Percentiles rank a stretch among this genome's conserved stretches.
Evolutionary conservation across 1,140 invertebrate genomes (phyloP).

Genomic region (Drosophila nannoptera): DNA sequence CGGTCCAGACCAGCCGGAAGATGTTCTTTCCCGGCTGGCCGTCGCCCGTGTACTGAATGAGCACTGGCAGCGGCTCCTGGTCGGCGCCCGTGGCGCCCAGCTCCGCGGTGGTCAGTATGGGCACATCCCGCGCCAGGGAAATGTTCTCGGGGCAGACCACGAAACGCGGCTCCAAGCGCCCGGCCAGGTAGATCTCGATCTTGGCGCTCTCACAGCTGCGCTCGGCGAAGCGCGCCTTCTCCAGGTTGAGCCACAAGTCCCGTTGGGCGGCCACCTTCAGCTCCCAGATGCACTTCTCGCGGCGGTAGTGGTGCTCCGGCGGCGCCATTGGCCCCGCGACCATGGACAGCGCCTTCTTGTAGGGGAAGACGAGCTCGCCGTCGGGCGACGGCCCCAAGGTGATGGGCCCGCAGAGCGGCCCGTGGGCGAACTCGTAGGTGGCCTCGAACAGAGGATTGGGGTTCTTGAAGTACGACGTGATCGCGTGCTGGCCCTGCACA

Average conservation of each 20-base stretch:
- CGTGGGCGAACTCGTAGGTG: constrained; percentile 91
- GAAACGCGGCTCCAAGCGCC: constrained; percentile 85
- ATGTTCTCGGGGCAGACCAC: constrained; percentile 91
- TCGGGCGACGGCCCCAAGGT: constrained; percentile 87
- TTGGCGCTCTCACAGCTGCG: constrained; percentile 90
- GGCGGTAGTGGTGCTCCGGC: constrained; percentile 80
- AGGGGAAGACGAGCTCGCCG: constrained; percentile 91
- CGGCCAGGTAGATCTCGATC: constrained; percentile 89
- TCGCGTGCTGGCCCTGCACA: constrained; percentile 89
- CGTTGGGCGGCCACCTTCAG: constrained; percentile 88
- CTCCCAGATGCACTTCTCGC: constrained; percentile 93
- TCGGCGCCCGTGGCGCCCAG: constrained; percentile 83
- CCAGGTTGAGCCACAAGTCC: constrained; percentile 91
- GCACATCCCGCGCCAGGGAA: constrained; percentile 86
- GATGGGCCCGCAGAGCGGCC: constrained; percentile 90
- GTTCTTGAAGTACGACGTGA: constrained; percentile 92
- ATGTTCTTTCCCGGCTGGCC: constrained; percentile 85
- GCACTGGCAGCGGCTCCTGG: constrained; percentile 82
- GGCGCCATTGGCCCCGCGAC: constrained; percentile 72
- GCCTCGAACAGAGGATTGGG: constrained; percentile 89
- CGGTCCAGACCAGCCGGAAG: constrained; percentile 93
- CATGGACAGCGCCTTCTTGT: constrained; percentile 87
- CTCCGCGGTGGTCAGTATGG: constrained; percentile 87
- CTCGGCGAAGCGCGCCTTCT: constrained; percentile 90
- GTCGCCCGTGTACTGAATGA: constrained; percentile 85